Conservation (phyloP, 1,140 invertebrate genomes). For the Armadillidium nasatum region DNA sequence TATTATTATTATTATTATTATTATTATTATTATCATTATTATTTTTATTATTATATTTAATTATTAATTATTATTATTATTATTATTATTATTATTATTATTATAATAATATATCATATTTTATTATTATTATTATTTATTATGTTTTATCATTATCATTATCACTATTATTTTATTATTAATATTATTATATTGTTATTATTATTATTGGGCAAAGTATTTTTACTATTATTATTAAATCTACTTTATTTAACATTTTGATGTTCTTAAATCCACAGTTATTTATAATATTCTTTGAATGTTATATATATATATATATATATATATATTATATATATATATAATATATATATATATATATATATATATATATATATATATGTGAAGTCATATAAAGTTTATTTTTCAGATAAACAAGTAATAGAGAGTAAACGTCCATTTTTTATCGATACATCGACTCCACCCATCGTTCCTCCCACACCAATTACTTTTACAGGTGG, state of each 20-base stretch:
- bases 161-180: background rate
- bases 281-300: no score
- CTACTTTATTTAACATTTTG: no score
- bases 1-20: background rate
- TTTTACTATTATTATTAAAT: no score
- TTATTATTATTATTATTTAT: background rate
- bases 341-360: no score
- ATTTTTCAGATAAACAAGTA: slow-evolving; percentile 32
- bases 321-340: no score
- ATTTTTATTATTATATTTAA: background rate
- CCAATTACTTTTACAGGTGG: background rate
- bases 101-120: no score
- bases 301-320: no score
- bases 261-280: no score
- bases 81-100: slow-evolving; percentile 4
- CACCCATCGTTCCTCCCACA: background rate
- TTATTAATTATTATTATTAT: background rate
- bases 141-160: background rate
- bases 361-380: no score
- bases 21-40: background rate
- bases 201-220: background rate
- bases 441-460: slow-evolving; percentile 39
- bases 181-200: background rate
- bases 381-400: no score
- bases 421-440: slow-evolving; percentile 36